phyloP scores from a whole-genome alignment of 2,888 invertebrate species.

The Drosophila birchii region DNA sequence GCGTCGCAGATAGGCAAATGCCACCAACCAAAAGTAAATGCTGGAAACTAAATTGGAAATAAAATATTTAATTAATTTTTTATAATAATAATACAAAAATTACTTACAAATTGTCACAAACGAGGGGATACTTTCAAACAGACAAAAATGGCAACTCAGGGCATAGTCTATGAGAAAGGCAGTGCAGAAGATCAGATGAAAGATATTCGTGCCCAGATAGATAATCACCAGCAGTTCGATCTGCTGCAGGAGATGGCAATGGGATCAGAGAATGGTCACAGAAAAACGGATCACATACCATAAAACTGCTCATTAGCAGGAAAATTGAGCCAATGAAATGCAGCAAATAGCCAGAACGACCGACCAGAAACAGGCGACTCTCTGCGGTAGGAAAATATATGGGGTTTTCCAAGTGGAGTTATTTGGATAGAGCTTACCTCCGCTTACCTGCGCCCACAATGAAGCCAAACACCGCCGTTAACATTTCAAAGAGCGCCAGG shows the following conservation, averaged over 20 bases:
- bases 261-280: slow-evolving; percentile 4
- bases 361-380: slow-evolving; percentile 3
- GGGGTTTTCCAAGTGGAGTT: too few species aligned
- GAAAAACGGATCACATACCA: slow-evolving; percentile 29
- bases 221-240: slow-evolving; percentile 21
- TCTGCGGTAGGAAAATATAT: neutral
- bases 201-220: slow-evolving; percentile 30
- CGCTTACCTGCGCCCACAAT: slow-evolving; percentile 52
- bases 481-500: slow-evolving; percentile 32
- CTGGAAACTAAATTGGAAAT: slow-evolving; percentile 39
- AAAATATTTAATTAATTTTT: neutral
- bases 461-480: slow-evolving; percentile 29
- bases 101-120: slow-evolving; percentile 15
- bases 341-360: slow-evolving; percentile 37
- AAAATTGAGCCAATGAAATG: slow-evolving; percentile 43
- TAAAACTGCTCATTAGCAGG: slow-evolving; percentile 42
- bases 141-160: neutral
- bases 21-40: slow-evolving; percentile 46
- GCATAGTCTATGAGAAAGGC: slow-evolving; percentile 19
- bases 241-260: slow-evolving; percentile 32
- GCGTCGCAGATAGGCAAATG: slow-evolving; percentile 31
- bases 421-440: neutral
- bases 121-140: slow-evolving; percentile 6
- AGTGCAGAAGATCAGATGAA: slow-evolving; percentile 41
- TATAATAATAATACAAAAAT: neutral